phyloP scores from a whole-genome alignment of 2,113 vertebrate species.

The Hydropotes inermis region DNA sequence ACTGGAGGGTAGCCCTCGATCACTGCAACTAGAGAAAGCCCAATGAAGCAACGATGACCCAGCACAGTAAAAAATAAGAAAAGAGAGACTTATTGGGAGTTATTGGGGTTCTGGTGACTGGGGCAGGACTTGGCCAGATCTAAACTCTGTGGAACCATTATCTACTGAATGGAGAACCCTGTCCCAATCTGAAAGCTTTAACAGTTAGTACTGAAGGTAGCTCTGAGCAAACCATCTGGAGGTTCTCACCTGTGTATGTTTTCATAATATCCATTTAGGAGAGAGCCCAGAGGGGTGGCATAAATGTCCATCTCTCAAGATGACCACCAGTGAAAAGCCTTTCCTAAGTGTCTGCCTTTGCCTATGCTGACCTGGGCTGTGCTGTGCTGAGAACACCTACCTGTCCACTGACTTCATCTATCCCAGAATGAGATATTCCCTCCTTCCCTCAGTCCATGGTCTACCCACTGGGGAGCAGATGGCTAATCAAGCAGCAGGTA shows the following conservation, averaged over 20 bases:
- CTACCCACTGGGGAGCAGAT: background rate
- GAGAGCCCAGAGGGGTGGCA: background rate
- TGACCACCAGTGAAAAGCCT: background rate
- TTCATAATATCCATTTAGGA: background rate
- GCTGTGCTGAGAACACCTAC: background rate
- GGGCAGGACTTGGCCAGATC: background rate
- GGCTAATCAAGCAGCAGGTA: background rate
- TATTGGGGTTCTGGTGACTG: background rate
- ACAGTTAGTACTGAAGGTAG: background rate
- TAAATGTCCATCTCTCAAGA: background rate
- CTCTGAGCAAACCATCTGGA: background rate
- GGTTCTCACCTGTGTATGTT: background rate
- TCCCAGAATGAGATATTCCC: background rate
- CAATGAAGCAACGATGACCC: fast-evolving
- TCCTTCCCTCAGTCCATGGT: background rate
- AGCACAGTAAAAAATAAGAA: background rate
- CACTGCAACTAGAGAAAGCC: background rate
- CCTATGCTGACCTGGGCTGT: background rate
- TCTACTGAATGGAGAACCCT: background rate
- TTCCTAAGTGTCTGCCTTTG: background rate
- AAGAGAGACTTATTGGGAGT: background rate
- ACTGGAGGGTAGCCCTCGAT: background rate
- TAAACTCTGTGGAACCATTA: background rate
- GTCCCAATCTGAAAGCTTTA: background rate
- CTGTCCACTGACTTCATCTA: background rate